Conservation (phyloP, 2,797 vertebrate genomes). For the Lagodon rhomboides region DNA sequence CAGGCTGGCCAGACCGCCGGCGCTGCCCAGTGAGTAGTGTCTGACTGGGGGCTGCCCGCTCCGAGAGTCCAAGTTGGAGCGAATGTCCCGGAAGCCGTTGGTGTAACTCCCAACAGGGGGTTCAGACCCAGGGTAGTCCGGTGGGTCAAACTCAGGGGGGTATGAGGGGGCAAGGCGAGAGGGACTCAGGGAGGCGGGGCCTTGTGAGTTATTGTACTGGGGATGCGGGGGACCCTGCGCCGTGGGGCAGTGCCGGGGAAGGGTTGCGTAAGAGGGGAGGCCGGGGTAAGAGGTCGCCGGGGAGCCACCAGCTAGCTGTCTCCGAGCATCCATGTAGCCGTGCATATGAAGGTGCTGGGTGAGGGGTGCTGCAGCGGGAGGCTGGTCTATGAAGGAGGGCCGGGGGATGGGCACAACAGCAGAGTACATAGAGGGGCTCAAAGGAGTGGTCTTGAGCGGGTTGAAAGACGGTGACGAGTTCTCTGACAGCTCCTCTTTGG, state of each 20-base stretch:
- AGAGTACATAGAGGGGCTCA: slow-evolving; percentile 86
- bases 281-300: slow-evolving; percentile 77
- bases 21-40: slow-evolving; percentile 81
- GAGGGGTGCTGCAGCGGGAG: slow-evolving; percentile 60
- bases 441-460: slow-evolving; percentile 75
- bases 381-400: slow-evolving; percentile 83
- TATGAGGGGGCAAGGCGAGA: slow-evolving; percentile 80
- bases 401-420: slow-evolving; percentile 91
- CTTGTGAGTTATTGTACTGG: slow-evolving; percentile 80
- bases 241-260: slow-evolving; percentile 85
- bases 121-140: slow-evolving; percentile 77
- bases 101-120: slow-evolving; percentile 63
- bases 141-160: slow-evolving; percentile 77
- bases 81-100: slow-evolving; percentile 89
- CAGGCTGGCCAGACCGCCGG: slow-evolving; percentile 73
- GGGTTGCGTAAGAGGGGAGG: slow-evolving; percentile 87
- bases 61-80: slow-evolving; percentile 78
- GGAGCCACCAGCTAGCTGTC: slow-evolving; percentile 85
- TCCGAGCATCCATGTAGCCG: slow-evolving; percentile 81
- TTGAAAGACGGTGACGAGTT: slow-evolving; percentile 63
- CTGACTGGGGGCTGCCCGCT: slow-evolving; percentile 73
- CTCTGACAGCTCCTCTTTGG: slow-evolving; percentile 82
- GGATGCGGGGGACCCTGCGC: slow-evolving; percentile 72
- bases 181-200: slow-evolving; percentile 80
- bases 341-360: slow-evolving; percentile 81